A percentile compares a stretch with the other conserved stretches of the same genome.
Conservation (phyloP, 2,797 vertebrate species). For the Acanthis flammea region DNA sequence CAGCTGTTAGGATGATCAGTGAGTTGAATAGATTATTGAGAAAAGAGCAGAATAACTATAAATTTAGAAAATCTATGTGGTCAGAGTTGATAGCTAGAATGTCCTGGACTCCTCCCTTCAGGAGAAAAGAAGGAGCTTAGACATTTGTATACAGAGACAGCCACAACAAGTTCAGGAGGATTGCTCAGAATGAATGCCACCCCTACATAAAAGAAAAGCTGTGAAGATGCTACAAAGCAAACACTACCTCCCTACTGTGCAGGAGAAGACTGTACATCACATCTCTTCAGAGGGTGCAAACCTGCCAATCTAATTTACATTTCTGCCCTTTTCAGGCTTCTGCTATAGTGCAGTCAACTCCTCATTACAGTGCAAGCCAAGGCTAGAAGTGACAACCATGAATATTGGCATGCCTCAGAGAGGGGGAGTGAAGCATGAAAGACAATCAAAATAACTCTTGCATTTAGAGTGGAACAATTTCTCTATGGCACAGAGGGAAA, state of each 20-base stretch:
- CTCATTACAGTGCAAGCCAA: neutral
- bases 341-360: neutral
- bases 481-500: neutral
- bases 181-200: neutral
- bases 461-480: neutral
- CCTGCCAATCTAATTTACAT: neutral
- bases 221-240: neutral
- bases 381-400: neutral
- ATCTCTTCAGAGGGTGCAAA: neutral
- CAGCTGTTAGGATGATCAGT: neutral
- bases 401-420: neutral
- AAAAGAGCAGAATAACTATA: neutral
- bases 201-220: neutral
- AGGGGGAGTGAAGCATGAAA: neutral
- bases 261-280: neutral
- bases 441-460: neutral
- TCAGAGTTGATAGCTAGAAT: neutral
- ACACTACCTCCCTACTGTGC: accelerated
- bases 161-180: neutral
- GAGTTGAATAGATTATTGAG: neutral
- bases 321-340: neutral
- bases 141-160: neutral
- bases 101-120: neutral
- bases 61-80: neutral
- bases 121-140: neutral